Conservation (phyloP, 2,888 invertebrate genomes). For the Yponomeuta cagnagella region DNA sequence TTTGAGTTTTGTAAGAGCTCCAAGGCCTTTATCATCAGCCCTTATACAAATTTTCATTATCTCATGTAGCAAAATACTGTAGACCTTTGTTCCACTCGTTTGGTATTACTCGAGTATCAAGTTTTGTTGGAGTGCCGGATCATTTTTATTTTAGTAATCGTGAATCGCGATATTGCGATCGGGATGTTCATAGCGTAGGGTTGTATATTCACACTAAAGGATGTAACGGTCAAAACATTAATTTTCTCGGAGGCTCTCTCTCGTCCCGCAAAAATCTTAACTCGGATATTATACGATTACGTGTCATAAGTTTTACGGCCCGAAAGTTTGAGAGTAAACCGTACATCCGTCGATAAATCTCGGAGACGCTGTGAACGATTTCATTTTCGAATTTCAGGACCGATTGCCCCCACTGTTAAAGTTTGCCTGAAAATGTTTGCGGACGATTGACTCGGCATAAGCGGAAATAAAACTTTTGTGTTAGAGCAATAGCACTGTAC, state of each 20-base stretch:
- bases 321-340: constrained; percentile 73
- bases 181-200: constrained; percentile 6
- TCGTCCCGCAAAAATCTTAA: constrained; percentile 34
- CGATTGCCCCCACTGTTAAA: constrained; percentile 76
- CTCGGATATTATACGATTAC: constrained; percentile 71
- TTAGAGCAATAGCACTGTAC: constrained; percentile 65
- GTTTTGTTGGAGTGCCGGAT: no score
- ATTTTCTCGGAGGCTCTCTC: background rate
- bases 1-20: no score
- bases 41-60: no score
- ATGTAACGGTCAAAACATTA: background rate
- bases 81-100: no score
- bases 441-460: constrained; percentile 75
- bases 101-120: no score
- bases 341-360: constrained; percentile 76
- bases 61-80: no score
- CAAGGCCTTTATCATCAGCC: no score
- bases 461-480: constrained; percentile 75
- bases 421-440: constrained; percentile 75
- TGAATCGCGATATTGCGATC: background rate
- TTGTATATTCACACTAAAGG: background rate
- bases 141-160: background rate
- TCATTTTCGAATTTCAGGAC: constrained; percentile 76
- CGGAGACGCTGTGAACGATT: constrained; percentile 74
- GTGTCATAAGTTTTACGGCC: constrained; percentile 75